Percentiles rank a stretch among this genome's conserved stretches.
phyloP scores from a whole-genome alignment of 2,888 invertebrate genomes.

The Barypeithes pellucidus region DNA sequence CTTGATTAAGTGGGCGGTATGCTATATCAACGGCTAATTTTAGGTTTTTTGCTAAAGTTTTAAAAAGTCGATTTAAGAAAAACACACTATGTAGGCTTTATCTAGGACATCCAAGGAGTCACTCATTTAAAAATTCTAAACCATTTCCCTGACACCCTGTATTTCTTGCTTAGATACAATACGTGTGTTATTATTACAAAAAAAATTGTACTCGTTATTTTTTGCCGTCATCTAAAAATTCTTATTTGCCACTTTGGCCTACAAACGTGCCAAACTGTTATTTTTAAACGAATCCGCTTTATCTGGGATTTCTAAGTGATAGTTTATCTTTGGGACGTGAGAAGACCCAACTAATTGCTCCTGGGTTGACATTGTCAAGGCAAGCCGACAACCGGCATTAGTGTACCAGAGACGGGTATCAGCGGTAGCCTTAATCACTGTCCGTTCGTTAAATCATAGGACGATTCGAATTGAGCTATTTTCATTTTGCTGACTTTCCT shows the following conservation, averaged over 20 bases:
- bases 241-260: neutral
- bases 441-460: constrained; percentile 10
- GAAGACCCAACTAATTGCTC: constrained; percentile 35
- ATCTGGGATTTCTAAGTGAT: constrained; percentile 22
- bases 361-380: constrained; percentile 24
- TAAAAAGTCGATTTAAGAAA: too few species aligned
- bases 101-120: too few species aligned
- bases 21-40: too few species aligned
- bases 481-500: constrained; percentile 16
- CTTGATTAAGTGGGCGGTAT: too few species aligned
- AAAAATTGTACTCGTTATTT: too few species aligned
- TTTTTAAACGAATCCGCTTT: constrained; percentile 17
- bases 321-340: constrained; percentile 35
- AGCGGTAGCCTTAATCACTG: constrained; percentile 37
- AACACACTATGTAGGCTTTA: too few species aligned
- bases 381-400: constrained; percentile 22
- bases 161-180: too few species aligned
- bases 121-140: too few species aligned
- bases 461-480: constrained; percentile 15
- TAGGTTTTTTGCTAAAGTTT: too few species aligned
- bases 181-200: too few species aligned
- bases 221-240: neutral
- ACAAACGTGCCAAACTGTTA: constrained; percentile 8
- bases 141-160: too few species aligned
- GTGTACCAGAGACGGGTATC: constrained; percentile 19